phyloP scores from a whole-genome alignment of 2,888 invertebrate genomes.

The Lithophane leautieri region DNA sequence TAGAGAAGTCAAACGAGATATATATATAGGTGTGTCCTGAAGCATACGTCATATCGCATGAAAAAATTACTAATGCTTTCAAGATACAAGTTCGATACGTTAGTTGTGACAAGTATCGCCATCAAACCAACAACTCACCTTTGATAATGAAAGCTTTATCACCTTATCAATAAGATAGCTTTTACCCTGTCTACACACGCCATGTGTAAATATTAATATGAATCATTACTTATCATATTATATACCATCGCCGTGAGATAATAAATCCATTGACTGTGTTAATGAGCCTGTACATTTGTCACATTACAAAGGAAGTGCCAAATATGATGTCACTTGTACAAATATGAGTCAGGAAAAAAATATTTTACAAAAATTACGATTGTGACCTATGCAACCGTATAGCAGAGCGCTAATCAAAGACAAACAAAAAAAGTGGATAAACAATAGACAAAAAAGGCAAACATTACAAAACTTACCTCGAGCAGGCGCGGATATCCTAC shows the following conservation, averaged over 20 bases:
- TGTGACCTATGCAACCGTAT: slow-evolving; percentile 73
- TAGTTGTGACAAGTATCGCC: slow-evolving; percentile 45
- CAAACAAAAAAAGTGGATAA: slow-evolving; percentile 72
- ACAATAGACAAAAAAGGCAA: slow-evolving; percentile 73
- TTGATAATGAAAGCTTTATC: slow-evolving; percentile 58
- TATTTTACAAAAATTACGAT: slow-evolving; percentile 52
- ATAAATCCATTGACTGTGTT: slow-evolving; percentile 65
- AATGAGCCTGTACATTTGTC: slow-evolving; percentile 65
- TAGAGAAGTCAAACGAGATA: slow-evolving; percentile 10
- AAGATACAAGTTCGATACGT: slow-evolving; percentile 56
- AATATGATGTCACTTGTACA: slow-evolving; percentile 70
- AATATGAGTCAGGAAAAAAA: slow-evolving; percentile 66
- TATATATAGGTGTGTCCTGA: slow-evolving; percentile 58
- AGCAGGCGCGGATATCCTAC: slow-evolving; percentile 82
- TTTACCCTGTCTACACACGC: slow-evolving; percentile 50
- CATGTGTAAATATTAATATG: slow-evolving; percentile 66
- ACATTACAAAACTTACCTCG: slow-evolving; percentile 80
- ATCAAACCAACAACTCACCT: slow-evolving; percentile 34
- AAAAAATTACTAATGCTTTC: slow-evolving; percentile 43
- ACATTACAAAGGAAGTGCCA: slow-evolving; percentile 63
- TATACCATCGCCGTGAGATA: slow-evolving; percentile 57
- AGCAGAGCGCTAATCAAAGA: slow-evolving; percentile 79
- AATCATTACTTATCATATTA: slow-evolving; percentile 68
- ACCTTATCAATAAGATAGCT: slow-evolving; percentile 56
- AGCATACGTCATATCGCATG: slow-evolving; percentile 48